A percentile compares a stretch with the other conserved stretches of the same genome.
Conservation (phyloP, 2,888 invertebrate species). For the Ornithoptera alexandrae region DNA sequence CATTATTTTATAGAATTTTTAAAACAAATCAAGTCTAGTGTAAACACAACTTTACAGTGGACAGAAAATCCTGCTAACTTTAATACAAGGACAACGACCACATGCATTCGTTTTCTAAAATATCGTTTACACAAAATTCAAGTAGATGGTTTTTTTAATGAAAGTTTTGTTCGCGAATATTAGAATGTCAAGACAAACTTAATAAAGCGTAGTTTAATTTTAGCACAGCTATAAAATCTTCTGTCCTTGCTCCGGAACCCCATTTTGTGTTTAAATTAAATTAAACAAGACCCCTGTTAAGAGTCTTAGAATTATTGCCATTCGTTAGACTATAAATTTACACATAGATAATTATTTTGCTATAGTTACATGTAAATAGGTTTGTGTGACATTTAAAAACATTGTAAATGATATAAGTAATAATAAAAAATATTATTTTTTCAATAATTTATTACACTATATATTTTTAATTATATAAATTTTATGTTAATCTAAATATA, state of each 20-base stretch:
- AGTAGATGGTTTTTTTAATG: neutral
- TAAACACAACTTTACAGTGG: neutral
- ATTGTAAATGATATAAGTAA: too few relatives aligned
- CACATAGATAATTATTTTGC: constrained; percentile 22
- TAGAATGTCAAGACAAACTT: constrained; percentile 23
- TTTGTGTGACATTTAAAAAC: neutral
- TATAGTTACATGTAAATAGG: neutral
- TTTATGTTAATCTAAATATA: too few relatives aligned
- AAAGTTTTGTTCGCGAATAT: constrained; percentile 7
- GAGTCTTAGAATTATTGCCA: constrained; percentile 28
- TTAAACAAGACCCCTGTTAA: constrained; percentile 30
- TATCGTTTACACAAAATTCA: neutral
- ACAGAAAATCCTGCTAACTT: neutral
- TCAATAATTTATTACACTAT: too few relatives aligned
- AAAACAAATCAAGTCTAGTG: neutral
- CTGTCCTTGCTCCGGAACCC: constrained; percentile 25
- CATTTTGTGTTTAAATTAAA: constrained; percentile 31
- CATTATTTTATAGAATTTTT: too few relatives aligned
- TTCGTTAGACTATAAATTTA: constrained; percentile 25
- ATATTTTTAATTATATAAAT: too few relatives aligned
- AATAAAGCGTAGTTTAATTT: constrained; percentile 29
- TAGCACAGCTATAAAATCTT: constrained; percentile 29
- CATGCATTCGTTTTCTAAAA: neutral
- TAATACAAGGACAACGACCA: neutral
- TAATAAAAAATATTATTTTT: too few relatives aligned